Evolutionary conservation across 2,888 invertebrate genomes (phyloP), one percentile per base, ranked within the genome.

Genomic region (Oscheius sp.): DNA sequence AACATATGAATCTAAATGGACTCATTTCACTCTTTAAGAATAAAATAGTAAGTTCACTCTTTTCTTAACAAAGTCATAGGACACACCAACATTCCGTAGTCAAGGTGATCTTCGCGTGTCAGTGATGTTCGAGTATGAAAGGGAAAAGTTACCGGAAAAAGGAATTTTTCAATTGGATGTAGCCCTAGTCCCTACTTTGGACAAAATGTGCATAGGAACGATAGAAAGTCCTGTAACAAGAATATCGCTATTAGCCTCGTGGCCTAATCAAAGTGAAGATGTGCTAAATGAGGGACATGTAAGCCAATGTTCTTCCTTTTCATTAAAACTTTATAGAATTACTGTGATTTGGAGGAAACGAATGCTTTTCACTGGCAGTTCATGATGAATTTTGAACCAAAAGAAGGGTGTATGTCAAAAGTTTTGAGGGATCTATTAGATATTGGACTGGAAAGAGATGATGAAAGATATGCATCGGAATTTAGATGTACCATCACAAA

Each of bases 1-100:
- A 57, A 24, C 66, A 66, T 32, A 6, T 22, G 3, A 44, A 66
- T 45, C 4, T 66, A 28, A 38, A 38, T 14, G 66, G 66, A 54
- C 24, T 66, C 14, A 14, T 66, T 8, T 30, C 32, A 5, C 44
- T 66, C 72, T 96, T 97, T 86, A 94, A 94, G 88, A 92, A 92
- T 26, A 96, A 90, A 90, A 92, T 85, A 90, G 92, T 88, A 61
- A 63, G 72, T 57, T 36, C 30, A 54, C 28, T 5, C 9, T 38
- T 57, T 38, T 2, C 2, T 32, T 47, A n/a, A 9, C 20, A 5
- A 33, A 24, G 17, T 63, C n/a, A 44, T 32, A 64, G 51, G 44
- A 24, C 49, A 50, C 50, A 8, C 64, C 64, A 26, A 64, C 72
- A 9, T 47, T 70, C 9, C 38, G 68, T 20, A 69, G 67, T 36